Evolutionary conservation across 2,888 invertebrate genomes (phyloP), one percentile per base, ranked within the genome.

Genomic region (Sthenelais limicola): DNA sequence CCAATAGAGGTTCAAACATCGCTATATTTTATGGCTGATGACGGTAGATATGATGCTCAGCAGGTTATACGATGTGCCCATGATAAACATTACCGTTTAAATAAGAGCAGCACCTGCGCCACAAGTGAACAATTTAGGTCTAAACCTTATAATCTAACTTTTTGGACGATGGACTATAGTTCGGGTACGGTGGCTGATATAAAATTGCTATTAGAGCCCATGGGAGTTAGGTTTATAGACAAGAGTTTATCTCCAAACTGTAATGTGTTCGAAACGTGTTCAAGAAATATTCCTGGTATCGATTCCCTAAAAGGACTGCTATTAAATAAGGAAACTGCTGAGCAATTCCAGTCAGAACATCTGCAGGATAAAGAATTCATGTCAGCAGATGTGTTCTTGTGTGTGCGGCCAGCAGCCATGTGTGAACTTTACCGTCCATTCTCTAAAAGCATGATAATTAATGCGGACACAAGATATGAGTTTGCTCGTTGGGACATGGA

Each of bases 381-480:
- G 9, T 62, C 62, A 0, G 32, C 51, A 21, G 66, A 62, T 35
- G 66, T 18, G 2, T 71, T 66, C 26, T 18, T 71, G 12, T 71
- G 71, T 21, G 66, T 66, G 7, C 48, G 38, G 1, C 71, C 71
- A 3, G 21, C 51, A 18, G 54, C 71, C 49, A 47, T 71, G 66
- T 71, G 71, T 33, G 66, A 71, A 33, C 28, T 71, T 3, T 66
- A 49, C 28, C 28, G 32, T 18, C 62, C 62, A 1, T 66, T 71
- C 28, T 18, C 9, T 5, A 62, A 66, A 24, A 62, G 35, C 21
- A 15, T 71, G 15, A 7, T 71, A 9, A 24, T 71, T 12, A 49
- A 48, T 15, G 62, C 49, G 4, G 66, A 62, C 35, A 26, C 47
- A 9, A 7, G 73, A 15, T 73, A 54, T 49, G 73, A 73, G 32